Base-by-base conservation (phyloP, 2,888 invertebrate species). In the Heteropelma amictum region DNA sequence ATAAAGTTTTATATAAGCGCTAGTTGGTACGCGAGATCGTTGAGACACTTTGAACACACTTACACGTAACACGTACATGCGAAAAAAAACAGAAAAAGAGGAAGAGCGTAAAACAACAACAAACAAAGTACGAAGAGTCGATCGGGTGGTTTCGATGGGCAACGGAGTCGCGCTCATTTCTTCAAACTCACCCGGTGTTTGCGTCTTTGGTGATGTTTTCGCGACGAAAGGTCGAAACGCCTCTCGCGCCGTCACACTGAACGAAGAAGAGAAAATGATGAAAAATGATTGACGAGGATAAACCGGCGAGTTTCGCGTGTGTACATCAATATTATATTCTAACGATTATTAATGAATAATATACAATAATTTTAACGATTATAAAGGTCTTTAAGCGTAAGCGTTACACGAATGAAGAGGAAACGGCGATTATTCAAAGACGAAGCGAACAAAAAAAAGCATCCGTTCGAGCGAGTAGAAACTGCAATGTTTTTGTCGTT, bases 311-410 rank as follows among this genome's bases (percentile, higher is more conserved):
- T 70, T 58, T 72, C 53, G 72, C 64, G 49, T 79, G 81, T 82
- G 81, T 86, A 82, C 82, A 85, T 85, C 81, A 84, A 84, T 84
- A 87, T 84, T 84, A 84, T 87, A 88, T 85, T 86, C 81, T 86
- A 87, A 86, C 81, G 81, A 85, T 86, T 85, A 85, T 82, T 85
- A 84, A 79, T 84, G 81, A 81, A 86, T 81, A 84, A 83, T 85
- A 84, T 86, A 85, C 83, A 85, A 84, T 87, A 87, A 86, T 85
- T 85, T 85, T 85, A 86, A 85, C 78, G 79, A 83, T 78, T 79
- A 81, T 82, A 83, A 83, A 79, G 72, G 81, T 83, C 80, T 78
- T 81, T 82, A 80, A 80, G 78, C 80, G 80, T 82, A 82, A 81
- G 78, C 79, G 77, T 80, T 82, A 76, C 80, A 82, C 72, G 76